A percentile compares a stretch with the other conserved stretches of the same genome.
Conservation (phyloP, 2,888 invertebrate species). For the Galeopsomyia nigrocyanea region DNA sequence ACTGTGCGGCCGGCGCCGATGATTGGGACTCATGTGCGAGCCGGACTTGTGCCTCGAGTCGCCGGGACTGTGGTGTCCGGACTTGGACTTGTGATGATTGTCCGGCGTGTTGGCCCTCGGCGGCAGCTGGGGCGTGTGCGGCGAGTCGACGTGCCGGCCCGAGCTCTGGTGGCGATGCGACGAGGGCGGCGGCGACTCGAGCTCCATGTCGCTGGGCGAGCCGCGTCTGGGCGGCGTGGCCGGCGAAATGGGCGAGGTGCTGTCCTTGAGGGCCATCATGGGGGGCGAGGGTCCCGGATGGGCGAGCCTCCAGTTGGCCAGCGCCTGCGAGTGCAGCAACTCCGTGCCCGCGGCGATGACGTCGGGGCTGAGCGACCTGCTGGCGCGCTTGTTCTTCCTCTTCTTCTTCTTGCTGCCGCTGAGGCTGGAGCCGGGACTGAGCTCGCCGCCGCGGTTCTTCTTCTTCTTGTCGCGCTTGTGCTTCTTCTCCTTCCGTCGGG, state of each 20-base stretch:
- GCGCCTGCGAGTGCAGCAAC: conserved; percentile 62
- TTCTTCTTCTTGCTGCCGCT: conserved; percentile 82
- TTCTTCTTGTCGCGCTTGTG: conserved; percentile 81
- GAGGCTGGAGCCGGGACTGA: conserved; percentile 69
- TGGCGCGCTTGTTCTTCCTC: conserved; percentile 76
- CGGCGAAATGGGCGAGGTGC: conserved; percentile 75
- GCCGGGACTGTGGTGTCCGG: conserved; percentile 56
- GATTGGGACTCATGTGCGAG: conserved; percentile 39
- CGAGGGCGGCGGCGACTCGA: conserved; percentile 58
- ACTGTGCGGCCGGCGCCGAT: conserved; percentile 63
- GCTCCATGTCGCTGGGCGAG: conserved; percentile 64
- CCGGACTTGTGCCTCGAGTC: conserved; percentile 52
- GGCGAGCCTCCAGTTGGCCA: conserved; percentile 54
- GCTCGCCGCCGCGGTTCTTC: conserved; percentile 65
- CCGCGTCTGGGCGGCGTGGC: conserved; percentile 70
- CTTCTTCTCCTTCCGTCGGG: conserved; percentile 65
- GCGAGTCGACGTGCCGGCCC: conserved; percentile 71
- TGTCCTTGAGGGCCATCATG: conserved; percentile 68
- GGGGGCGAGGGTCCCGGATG: conserved; percentile 67
- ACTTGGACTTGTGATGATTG: conserved; percentile 53
- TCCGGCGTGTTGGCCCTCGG: conserved; percentile 67
- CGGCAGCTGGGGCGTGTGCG: conserved; percentile 79
- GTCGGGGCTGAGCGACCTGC: conserved; percentile 76
- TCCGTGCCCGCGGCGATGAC: conserved; percentile 51
- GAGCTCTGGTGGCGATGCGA: conserved; percentile 17